Evolutionary conservation across 2,113 vertebrate species (phyloP), one percentile per base, ranked within the genome.

Genomic region (Callospermophilus lateralis): DNA sequence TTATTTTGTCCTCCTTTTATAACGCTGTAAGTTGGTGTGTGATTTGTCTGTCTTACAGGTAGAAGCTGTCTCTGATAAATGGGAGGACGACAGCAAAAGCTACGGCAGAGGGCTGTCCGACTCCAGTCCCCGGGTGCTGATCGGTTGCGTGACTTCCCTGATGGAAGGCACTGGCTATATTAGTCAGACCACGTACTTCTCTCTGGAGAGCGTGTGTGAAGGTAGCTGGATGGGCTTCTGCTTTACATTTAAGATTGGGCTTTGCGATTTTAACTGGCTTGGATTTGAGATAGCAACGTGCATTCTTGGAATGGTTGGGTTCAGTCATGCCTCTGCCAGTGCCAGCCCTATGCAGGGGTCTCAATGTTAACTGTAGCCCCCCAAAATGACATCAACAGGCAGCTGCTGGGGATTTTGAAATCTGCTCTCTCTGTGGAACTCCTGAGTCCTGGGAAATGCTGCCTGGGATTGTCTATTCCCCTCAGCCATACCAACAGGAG

Each of bases 91-190:
- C 30, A 97, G 30, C 55, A 96, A 22, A 83, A 51, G 63, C 39
- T 86, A 91, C 24, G 22, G 93, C 4, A 6, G 1, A 20, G 97
- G 98, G 61, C 81, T 89, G 55, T 77, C 94, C 15, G 98, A 99
- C n/a, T 24, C 63, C 22, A 97, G 98, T 78, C 98, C 98, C 80
- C 99, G 98, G 28, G 98, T 98, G 48, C 98, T 99, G 95, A 99
- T 99, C 68, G 99, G 99, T 96, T 99, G 74, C 8, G 97, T 99
- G 97, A 99, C 99, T 0, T 99, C 99, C 12, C 96, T 99, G 72
- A 97, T 98, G 80, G 97, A 98, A 76, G 90, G 98, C 5, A 98
- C 99, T 11, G 99, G 99, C 81, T 99, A 98, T 96, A 99, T 99
- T 95, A 99, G 99, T 93, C 98, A 99, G 96, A 99, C 98, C 16